Evolutionary conservation across 1,140 invertebrate genomes (phyloP).

Genomic region (Bombus huntii): DNA sequence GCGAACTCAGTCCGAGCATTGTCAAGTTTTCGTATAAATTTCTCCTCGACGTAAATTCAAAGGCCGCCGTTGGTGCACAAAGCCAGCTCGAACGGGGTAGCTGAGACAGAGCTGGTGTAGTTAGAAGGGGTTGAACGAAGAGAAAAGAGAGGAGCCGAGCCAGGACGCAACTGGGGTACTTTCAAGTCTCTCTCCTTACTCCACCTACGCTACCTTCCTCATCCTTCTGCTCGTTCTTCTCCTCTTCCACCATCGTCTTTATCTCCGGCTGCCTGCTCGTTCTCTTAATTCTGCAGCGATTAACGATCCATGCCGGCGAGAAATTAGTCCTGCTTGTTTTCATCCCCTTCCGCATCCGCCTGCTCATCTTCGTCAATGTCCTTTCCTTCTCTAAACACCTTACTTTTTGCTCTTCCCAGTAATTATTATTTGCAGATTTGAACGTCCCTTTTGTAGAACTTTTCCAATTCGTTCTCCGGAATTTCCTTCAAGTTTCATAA

Average conservation of each 20-base stretch:
- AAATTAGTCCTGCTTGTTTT: constrained; percentile 68
- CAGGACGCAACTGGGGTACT: background rate
- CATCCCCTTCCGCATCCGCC: background rate
- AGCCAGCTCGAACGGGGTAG: constrained; percentile 39
- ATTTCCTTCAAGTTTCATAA: no score
- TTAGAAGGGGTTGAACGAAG: constrained; percentile 36
- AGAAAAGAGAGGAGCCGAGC: background rate
- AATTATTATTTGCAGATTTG: no score
- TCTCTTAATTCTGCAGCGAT: constrained; percentile 59
- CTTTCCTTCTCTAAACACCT: background rate
- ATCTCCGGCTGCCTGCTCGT: constrained; percentile 2
- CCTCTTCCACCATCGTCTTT: background rate
- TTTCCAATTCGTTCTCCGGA: no score
- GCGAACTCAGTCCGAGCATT: constrained; percentile 57
- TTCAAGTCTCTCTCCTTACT: background rate
- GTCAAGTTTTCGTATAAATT: constrained; percentile 75
- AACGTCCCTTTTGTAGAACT: no score
- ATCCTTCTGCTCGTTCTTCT: constrained; percentile 17
- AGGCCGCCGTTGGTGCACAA: constrained; percentile 57
- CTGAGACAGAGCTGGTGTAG: constrained; percentile 43
- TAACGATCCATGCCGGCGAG: constrained; percentile 57
- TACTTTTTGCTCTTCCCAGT: background rate
- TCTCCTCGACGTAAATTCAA: constrained; percentile 72
- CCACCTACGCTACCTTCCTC: background rate
- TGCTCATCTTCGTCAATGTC: background rate